Evolutionary conservation across 2,113 vertebrate genomes (phyloP).

Genomic region (Holacanthus passer): DNA sequence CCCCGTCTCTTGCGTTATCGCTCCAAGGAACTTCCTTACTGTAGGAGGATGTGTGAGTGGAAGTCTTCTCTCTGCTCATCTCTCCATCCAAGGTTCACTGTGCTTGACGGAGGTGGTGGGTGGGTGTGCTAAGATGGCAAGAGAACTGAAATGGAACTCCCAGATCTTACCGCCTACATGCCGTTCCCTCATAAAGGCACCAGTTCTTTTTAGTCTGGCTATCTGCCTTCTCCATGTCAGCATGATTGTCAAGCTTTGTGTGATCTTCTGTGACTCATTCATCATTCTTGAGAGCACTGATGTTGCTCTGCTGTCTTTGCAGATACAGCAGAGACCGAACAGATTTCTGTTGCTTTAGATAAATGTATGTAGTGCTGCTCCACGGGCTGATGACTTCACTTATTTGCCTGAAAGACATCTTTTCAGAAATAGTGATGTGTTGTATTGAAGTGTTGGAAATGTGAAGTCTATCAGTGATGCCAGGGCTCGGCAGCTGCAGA

Average conservation of each 20-base stretch:
- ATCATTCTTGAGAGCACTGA: constrained; percentile 67
- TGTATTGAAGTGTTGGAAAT: constrained; percentile 13
- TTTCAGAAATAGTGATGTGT: constrained; percentile 25
- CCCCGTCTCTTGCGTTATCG: constrained; percentile 50
- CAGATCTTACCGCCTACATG: constrained; percentile 76
- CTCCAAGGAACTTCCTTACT: constrained; percentile 73
- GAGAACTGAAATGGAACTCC: constrained; percentile 82
- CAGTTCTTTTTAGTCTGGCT: constrained; percentile 77
- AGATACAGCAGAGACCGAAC: constrained; percentile 42
- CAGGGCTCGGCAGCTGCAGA: neutral
- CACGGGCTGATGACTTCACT: constrained; percentile 42
- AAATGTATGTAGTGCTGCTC: constrained; percentile 34
- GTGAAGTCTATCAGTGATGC: constrained; percentile 15
- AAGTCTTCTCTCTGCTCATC: constrained; percentile 69
- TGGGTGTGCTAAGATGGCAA: constrained; percentile 76
- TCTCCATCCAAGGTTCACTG: constrained; percentile 64
- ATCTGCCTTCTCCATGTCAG: constrained; percentile 78
- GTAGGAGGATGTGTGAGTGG: constrained; percentile 74
- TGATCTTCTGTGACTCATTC: constrained; percentile 79
- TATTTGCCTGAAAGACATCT: constrained; percentile 13
- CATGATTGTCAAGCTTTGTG: constrained; percentile 73
- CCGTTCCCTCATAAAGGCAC: constrained; percentile 70
- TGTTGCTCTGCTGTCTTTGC: constrained; percentile 58
- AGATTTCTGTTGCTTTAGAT: constrained; percentile 40
- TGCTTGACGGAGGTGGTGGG: constrained; percentile 68